phyloP scores from a whole-genome alignment of 2,797 vertebrate genomes.

The Megaceryle alcyon region DNA sequence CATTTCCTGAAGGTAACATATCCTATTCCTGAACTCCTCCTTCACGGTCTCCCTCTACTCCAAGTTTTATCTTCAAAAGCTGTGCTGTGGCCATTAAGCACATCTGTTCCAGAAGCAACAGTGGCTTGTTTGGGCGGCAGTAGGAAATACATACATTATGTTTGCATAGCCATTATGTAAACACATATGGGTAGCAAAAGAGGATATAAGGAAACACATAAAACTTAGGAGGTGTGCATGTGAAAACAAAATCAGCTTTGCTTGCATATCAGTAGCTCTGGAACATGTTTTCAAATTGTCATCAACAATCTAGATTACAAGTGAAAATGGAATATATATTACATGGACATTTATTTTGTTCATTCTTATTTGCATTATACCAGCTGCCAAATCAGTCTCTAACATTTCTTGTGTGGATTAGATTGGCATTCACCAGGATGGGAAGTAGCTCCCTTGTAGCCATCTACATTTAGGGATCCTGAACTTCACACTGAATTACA shows the following conservation, averaged over 20 bases:
- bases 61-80: neutral
- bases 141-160: neutral
- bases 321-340: neutral
- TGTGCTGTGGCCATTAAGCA: neutral
- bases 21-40: neutral
- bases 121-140: neutral
- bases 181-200: neutral
- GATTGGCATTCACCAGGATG: neutral
- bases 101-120: neutral
- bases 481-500: neutral
- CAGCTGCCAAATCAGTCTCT: neutral
- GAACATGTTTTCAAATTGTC: neutral
- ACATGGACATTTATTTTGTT: neutral
- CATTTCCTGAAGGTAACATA: neutral
- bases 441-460: neutral
- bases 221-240: neutral
- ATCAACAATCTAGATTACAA: neutral
- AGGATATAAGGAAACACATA: neutral
- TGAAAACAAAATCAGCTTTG: neutral
- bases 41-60: fast-evolving
- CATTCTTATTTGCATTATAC: neutral
- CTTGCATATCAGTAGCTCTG: neutral
- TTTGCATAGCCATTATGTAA: neutral
- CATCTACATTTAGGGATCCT: neutral
- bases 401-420: neutral